Percentiles rank a stretch among this genome's conserved stretches.
These are phyloP conservation scores for Calephelis perditalis DNA, from an alignment of 2,888 invertebrate genomes.

Conservation along the genomic window DNA sequence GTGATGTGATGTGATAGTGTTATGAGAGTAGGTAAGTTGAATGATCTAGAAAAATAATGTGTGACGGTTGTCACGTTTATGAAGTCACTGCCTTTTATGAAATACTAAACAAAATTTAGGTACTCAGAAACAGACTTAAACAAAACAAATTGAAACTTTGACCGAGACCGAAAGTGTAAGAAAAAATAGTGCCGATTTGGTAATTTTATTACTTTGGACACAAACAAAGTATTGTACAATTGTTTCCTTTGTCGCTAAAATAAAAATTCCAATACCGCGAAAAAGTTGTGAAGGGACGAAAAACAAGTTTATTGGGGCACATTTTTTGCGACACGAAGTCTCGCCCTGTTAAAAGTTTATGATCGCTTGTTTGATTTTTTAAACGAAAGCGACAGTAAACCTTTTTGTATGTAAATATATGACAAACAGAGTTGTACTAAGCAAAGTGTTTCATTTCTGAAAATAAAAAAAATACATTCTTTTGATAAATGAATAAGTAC, in stretches of 20 bases:
- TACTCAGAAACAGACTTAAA: too few relatives aligned
- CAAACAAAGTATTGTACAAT: constrained; percentile 57
- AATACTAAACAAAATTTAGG: too few relatives aligned
- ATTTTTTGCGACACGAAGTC: constrained; percentile 31
- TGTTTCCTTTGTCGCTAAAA: constrained; percentile 28
- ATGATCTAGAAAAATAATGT: too few relatives aligned
- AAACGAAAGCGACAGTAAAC: constrained; percentile 52
- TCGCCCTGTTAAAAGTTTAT: constrained; percentile 38
- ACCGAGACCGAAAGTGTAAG: background rate
- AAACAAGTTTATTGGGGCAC: constrained; percentile 61
- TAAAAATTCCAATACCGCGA: constrained; percentile 7
- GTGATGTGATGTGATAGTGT: too few relatives aligned
- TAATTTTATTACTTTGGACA: constrained; percentile 24
- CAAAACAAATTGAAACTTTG: background rate
- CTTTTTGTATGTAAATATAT: constrained; percentile 68
- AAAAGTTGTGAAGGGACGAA: constrained; percentile 12
- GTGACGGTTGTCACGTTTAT: too few relatives aligned
- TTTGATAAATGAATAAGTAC: too few relatives aligned
- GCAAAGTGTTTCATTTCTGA: background rate
- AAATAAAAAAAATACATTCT: background rate
- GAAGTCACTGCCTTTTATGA: too few relatives aligned
- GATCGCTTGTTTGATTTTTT: constrained; percentile 48
- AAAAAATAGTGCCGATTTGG: background rate
- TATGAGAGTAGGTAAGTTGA: too few relatives aligned
- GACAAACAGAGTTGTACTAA: background rate